Base-by-base conservation (phyloP, 2,888 invertebrate genomes). In the Drosophila meridiana region DNA sequence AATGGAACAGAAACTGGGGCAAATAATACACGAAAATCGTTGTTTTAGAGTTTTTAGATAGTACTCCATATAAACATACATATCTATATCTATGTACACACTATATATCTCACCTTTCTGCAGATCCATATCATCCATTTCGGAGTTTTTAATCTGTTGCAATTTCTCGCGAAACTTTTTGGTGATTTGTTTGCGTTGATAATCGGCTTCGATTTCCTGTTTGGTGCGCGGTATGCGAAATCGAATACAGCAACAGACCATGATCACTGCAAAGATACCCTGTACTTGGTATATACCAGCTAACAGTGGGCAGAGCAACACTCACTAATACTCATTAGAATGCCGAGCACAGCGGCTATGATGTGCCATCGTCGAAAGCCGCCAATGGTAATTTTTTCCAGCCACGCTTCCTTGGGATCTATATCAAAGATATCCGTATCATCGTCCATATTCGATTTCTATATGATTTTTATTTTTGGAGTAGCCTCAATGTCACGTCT, bases 131-230 rank as follows among this genome's bases (percentile, higher is more conserved):
- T 93, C 92, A 76, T 98, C 97, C 96, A 98, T 97, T 91, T 97
- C 97, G 7, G 96, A 95, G 91, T 98, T 97, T 89, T 96, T 96
- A 82, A 98, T 97, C 80, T 96, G 95, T 89, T 96, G 95, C 55
- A 98, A 94, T 90, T 97, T 95, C 83, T 96, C 96, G 11, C 96
- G 95, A 92, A 98, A 98, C 92, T 96, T 97, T 82, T 95, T 95
- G 0, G 97, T 96, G 56, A 98, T 95, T 92, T 96, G 96, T 87
- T 97, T 96, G 28, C 98, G 94, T 85, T 97, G 96, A 93, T 97
- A 98, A 93, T 98, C 98, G 0, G 98, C 98, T 92, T 98, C 98
- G 76, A 99, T 98, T 93, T 98, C 98, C 93, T 98, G 98, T 92
- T 98, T 98, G 0, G 98, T 98, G 62, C 98, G 94, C 1, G 98